Conservation (phyloP, 2,888 invertebrate genomes). For the Netelia melanura region DNA sequence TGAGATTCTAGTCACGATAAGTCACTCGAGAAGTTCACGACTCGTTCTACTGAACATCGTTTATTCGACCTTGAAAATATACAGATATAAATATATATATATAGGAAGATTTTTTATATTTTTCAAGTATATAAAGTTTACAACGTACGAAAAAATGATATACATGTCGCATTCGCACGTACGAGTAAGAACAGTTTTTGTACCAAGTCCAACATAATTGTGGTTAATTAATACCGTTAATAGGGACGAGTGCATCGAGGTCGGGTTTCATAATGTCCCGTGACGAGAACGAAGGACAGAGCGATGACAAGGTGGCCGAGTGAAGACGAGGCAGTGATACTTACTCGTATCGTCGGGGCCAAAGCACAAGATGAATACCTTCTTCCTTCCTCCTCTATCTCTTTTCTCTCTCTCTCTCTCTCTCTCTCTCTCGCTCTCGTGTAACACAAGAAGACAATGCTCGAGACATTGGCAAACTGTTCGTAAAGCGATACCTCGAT, state of each 20-base stretch:
- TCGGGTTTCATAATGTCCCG: slow-evolving; percentile 33
- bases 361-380: slow-evolving; percentile 38
- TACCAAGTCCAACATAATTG: slow-evolving; percentile 56
- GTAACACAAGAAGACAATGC: slow-evolving; percentile 83
- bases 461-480: slow-evolving; percentile 59
- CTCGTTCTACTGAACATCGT: slow-evolving; percentile 39
- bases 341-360: slow-evolving; percentile 25
- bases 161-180: slow-evolving; percentile 1
- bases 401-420: not conserved
- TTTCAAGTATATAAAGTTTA: not conserved
- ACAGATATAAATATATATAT: not conserved
- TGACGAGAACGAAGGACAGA: slow-evolving; percentile 17
- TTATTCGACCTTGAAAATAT: slow-evolving; percentile 43
- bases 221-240: slow-evolving; percentile 60
- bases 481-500: slow-evolving; percentile 79
- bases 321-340: slow-evolving; percentile 36
- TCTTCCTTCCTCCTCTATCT: slow-evolving; percentile 9
- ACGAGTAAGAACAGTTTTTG: slow-evolving; percentile 25
- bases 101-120: too few relatives aligned
- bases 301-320: slow-evolving; percentile 44
- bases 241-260: slow-evolving; percentile 44
- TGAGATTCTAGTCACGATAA: slow-evolving; percentile 45
- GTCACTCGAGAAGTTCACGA: slow-evolving; percentile 32
- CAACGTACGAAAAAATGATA: not conserved
- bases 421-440: slow-evolving; percentile 19